Base-by-base conservation (phyloP, 1,140 invertebrate species). In the Oscheius sp. region DNA sequence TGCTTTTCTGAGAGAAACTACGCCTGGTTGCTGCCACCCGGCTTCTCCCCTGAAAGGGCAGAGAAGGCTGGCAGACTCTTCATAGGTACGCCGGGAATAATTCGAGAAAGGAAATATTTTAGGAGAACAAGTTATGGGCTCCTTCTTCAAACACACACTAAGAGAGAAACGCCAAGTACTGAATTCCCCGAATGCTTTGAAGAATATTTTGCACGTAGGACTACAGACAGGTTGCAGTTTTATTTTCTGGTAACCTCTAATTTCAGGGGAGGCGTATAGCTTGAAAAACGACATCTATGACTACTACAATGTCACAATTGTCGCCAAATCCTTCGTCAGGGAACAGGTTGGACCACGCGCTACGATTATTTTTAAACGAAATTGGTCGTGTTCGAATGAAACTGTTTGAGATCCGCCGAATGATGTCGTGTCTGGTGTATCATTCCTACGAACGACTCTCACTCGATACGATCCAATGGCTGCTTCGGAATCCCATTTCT, bases 391-490 rank as follows among this genome's bases (percentile, higher is more conserved):
- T 18, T 15, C 18, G 18, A 45, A 18, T 45, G 42, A 32, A 29
- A 4, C n/a, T 67, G 15, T 58, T 79, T 62, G 28, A 80, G 79
- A 80, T 80, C 68, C 75, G 79, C 4, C 72, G 79, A 34, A 80
- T 80, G 79, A 75, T 80, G 42, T 36, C 67, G 26, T 58, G 80
- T 32, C 61, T 80, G 55, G 73, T 76, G 0, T 28, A 45, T 4
- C 32, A 64, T 35, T 79, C 64, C 1, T 76, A 72, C 32, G 76
- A 76, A 20, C 55, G 62, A 2, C 45, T 72, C 3, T 29, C 68
- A 18, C 42, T 74, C 10, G 7, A 28, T 3, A 38, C 62, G 15
- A 61, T 81, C 10, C 29, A 74, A 2, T 81, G 76, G 76, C 55
- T 80, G 18, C 46, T 80, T n/a, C 36, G 64, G 35, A 73, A 78